Percentiles rank a stretch among this genome's conserved stretches.
Conservation (phyloP, 2,888 invertebrate species). For the Stramonita haemastoma region DNA sequence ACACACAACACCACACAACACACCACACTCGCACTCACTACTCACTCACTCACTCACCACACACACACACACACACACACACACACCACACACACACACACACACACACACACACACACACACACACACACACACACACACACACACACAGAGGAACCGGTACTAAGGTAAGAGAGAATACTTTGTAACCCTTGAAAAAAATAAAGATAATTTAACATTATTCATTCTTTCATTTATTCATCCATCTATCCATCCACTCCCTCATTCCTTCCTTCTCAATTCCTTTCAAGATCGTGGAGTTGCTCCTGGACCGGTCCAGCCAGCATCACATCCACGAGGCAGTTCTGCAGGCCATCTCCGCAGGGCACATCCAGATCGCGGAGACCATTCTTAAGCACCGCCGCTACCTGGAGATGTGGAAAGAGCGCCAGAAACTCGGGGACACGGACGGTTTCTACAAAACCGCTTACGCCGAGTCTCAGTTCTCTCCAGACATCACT, state of each 20-base stretch:
- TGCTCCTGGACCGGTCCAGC: constrained; percentile 71
- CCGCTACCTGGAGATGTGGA: constrained; percentile 72
- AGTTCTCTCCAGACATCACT: constrained; percentile 75
- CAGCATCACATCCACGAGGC: constrained; percentile 74
- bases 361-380: constrained; percentile 76
- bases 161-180: too few species aligned
- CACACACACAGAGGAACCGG: too few species aligned
- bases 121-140: too few species aligned
- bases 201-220: too few species aligned
- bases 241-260: background rate
- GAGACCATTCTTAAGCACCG: constrained; percentile 75
- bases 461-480: constrained; percentile 69
- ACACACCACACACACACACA: too few species aligned
- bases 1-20: too few species aligned
- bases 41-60: too few species aligned
- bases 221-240: too few species aligned
- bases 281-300: constrained; percentile 68
- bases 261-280: background rate
- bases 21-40: too few species aligned
- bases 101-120: too few species aligned
- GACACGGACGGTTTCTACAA: constrained; percentile 67
- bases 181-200: too few species aligned
- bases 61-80: too few species aligned
- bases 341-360: constrained; percentile 73
- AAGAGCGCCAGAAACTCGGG: constrained; percentile 64